These are phyloP conservation scores for Saxidomus purpurata DNA, from an alignment of 1,140 invertebrate genomes.

Conservation along the genomic window DNA sequence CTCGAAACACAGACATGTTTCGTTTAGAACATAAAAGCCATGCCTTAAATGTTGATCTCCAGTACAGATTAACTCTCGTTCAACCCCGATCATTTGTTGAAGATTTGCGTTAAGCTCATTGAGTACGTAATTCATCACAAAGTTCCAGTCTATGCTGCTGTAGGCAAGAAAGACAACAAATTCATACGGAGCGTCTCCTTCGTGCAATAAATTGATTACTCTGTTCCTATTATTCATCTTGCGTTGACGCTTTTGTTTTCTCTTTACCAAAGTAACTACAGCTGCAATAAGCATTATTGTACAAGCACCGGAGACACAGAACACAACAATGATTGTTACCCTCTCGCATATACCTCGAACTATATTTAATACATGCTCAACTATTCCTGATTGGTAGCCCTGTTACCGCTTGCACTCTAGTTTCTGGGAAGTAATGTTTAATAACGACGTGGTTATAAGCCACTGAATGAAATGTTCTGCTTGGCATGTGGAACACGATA, in stretches of 20 bases:
- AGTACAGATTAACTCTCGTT: conserved; percentile 1
- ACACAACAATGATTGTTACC: background rate
- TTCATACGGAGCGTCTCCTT: background rate
- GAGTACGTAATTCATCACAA: background rate
- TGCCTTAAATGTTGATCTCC: background rate
- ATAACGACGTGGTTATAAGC: background rate
- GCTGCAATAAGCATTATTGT: background rate
- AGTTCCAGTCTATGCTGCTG: background rate
- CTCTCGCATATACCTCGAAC: background rate
- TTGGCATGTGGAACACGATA: background rate
- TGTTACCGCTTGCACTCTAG: background rate
- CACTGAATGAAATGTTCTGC: background rate
- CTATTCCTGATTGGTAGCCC: background rate
- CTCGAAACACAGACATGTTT: background rate
- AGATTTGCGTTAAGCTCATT: background rate
- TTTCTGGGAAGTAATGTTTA: background rate
- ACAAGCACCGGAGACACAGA: background rate
- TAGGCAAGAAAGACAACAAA: background rate
- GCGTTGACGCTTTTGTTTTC: background rate
- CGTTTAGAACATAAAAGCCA: background rate
- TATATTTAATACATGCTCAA: background rate
- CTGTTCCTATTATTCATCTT: background rate
- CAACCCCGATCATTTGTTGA: background rate
- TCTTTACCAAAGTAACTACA: background rate
- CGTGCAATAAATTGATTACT: background rate